Conservation (phyloP, 2,113 vertebrate genomes). For the Ceyx margarethae region DNA sequence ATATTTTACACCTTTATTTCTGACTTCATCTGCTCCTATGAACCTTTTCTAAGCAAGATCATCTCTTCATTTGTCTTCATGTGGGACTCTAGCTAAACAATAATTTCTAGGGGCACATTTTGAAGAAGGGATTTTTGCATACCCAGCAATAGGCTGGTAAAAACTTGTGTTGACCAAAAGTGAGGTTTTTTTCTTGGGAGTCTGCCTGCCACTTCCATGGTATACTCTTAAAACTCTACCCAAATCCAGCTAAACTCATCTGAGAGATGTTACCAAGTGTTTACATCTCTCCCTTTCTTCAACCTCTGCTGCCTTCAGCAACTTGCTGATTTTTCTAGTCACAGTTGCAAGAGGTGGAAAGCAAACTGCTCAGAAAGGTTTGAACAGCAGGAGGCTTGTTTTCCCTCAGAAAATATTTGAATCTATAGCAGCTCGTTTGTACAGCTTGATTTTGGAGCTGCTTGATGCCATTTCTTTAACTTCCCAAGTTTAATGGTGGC, state of each 20-base stretch:
- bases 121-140: not conserved
- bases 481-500: not conserved
- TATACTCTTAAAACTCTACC: not conserved
- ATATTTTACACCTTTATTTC: not conserved
- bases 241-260: not conserved
- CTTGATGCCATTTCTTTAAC: not conserved
- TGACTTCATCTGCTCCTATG: not conserved
- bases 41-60: fast-evolving
- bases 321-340: not conserved
- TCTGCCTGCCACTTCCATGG: not conserved
- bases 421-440: not conserved
- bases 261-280: not conserved
- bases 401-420: not conserved
- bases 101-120: not conserved
- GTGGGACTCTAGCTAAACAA: not conserved
- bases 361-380: not conserved
- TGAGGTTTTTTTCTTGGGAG: not conserved
- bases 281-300: not conserved
- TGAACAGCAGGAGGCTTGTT: not conserved
- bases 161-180: not conserved
- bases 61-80: not conserved
- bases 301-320: fast-evolving
- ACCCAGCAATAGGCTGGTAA: not conserved
- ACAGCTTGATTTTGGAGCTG: not conserved
- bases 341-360: not conserved